Evolutionary conservation across 2,113 vertebrate genomes (phyloP).

Genomic region (Arenaria interpres): DNA sequence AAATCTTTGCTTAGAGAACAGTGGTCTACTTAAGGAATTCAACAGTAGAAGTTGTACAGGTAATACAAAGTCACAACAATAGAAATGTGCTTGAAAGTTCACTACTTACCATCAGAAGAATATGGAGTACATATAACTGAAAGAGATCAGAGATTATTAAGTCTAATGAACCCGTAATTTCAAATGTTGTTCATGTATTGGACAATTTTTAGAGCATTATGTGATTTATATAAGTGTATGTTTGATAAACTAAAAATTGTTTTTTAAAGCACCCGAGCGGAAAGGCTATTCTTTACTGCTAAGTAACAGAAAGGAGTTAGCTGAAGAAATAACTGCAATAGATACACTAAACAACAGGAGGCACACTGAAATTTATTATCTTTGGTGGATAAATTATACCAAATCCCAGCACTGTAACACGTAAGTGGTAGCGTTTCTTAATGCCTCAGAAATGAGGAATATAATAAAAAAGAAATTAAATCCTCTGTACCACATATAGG

Average conservation of each 20-base stretch:
- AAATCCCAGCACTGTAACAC: not conserved
- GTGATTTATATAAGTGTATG: not conserved
- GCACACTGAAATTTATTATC: not conserved
- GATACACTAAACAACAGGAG: not conserved
- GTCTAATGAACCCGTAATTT: not conserved
- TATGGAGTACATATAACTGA: not conserved
- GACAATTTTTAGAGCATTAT: not conserved
- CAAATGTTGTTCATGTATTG: not conserved
- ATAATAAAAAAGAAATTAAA: slow-evolving; percentile 9
- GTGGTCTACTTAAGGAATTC: not conserved
- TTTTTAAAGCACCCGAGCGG: not conserved
- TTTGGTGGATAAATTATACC: not conserved
- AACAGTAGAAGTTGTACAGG: not conserved
- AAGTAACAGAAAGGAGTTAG: not conserved
- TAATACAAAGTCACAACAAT: not conserved
- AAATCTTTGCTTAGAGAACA: not conserved
- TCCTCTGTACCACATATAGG: not conserved
- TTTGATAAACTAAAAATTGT: not conserved
- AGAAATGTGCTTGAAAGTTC: not conserved
- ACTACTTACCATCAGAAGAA: not conserved
- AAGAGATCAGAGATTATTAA: not conserved
- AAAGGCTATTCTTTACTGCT: not conserved
- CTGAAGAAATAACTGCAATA: not conserved
- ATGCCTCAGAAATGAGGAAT: not conserved
- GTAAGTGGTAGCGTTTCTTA: not conserved